Evolutionary conservation across 2,888 invertebrate species (phyloP), one percentile per base, ranked within the genome.

Genomic region (Ormyrus nitidulus): DNA sequence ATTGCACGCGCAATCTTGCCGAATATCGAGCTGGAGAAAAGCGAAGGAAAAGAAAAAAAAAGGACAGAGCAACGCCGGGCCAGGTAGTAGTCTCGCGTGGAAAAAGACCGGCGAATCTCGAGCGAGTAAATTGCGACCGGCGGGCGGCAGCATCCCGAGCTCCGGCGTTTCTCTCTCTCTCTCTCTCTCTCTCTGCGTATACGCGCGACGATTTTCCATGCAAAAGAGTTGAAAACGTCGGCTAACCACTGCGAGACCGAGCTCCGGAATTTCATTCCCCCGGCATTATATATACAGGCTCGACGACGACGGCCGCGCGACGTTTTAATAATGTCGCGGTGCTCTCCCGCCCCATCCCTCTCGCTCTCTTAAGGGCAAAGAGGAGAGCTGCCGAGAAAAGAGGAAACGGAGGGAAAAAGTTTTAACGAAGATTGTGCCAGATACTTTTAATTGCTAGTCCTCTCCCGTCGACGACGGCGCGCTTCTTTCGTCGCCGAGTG

Each of bases 371-470:
- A 83, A 81, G 83, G 76, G 77, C 82, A 53, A 68, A 68, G 73
- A 75, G 75, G 51, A 73, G 69, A 73, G 69, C 19, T 19, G 19
- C 19, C 19, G 19, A 19, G 19, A 19, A 19, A 19, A 65, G 82
- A 80, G 82, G 5, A 11, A 64, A 13, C 9, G 53, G 56, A 56
- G 56, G 82, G 83, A 87, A 88, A 88, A 89, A 89, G 89, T 89
- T 89, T 77, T 88, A 90, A 89, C 88, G 88, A 88, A 89, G 89
- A 89, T 89, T 89, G 88, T 87, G 87, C 87, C 87, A 87, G 89
- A 89, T 90, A 89, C 89, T 89, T 89, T 90, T 90, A 89, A 89
- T 89, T 90, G 89, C 89, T 87, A 89, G 89, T 89, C 88, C 88
- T 86, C 87, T 86, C 77, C 46, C 70, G 82, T 61, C 9, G 69